Conservation (phyloP, 2,888 invertebrate species). For the Lordiphosa andalusiaca region DNA sequence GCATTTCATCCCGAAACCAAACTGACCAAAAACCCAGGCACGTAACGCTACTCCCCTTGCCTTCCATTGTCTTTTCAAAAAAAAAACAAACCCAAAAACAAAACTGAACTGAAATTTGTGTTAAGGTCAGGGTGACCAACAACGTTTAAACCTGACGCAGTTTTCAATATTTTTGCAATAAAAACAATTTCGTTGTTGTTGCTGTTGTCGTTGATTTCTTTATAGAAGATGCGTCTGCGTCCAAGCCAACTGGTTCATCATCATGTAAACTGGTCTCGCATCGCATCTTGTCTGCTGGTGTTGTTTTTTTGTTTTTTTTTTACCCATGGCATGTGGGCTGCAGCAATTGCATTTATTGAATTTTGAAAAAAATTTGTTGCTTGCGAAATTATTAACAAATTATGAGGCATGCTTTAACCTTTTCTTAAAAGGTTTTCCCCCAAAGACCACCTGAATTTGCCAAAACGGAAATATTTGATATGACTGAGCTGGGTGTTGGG, state of each 20-base stretch:
- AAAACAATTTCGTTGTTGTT: conserved; percentile 31
- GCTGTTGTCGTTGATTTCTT: conserved; percentile 32
- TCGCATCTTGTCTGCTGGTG: conserved; percentile 18
- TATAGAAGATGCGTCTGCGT: conserved; percentile 60
- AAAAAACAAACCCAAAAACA: conserved; percentile 8
- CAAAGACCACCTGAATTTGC: conserved; percentile 3
- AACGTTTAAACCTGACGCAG: conserved; percentile 54
- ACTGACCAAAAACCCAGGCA: conserved; percentile 44
- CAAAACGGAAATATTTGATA: conserved; percentile 29
- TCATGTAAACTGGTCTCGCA: conserved; percentile 52
- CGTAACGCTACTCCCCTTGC: conserved; percentile 22
- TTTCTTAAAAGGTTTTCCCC: conserved; percentile 4
- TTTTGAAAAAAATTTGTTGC: conserved; percentile 25
- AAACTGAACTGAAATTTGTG: conserved; percentile 54
- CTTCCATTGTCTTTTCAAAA: conserved; percentile 30
- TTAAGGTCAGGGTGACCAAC: conserved; percentile 74
- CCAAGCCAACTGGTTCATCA: conserved; percentile 61
- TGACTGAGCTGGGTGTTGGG: conserved; percentile 14
- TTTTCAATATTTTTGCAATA: conserved; percentile 73
- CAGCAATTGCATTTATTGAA: conserved; percentile 44
- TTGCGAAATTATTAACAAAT: conserved; percentile 33
- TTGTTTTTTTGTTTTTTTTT: conserved; percentile 32
- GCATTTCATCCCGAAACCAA: conserved; percentile 29
- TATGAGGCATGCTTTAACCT: conserved; percentile 21
- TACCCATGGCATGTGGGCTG: conserved; percentile 53